phyloP scores from a whole-genome alignment of 30 jellyfish, hydroid and myxozoan genomes.

The Hydractinia echinata region DNA sequence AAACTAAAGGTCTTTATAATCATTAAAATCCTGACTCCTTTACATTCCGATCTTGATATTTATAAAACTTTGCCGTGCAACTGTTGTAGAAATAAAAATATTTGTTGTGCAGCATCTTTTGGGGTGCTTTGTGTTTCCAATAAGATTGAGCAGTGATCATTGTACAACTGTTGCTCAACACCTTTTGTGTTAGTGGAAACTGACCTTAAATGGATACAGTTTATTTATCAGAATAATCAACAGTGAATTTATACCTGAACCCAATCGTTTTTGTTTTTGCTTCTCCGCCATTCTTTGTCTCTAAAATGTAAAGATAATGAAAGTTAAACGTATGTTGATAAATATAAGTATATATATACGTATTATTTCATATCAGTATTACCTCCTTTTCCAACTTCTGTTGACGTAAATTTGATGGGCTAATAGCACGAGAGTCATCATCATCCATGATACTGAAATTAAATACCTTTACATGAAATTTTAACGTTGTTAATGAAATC shows the following conservation, averaged over 20 bases:
- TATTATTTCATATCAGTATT: not conserved
- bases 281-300: slow-evolving; percentile 33
- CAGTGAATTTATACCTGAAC: slow-evolving; percentile 18
- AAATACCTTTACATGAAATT: not conserved
- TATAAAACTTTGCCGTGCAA: too few relatives aligned
- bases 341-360: not conserved
- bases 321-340: not conserved
- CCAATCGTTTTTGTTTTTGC: slow-evolving; percentile 34
- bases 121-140: too few relatives aligned
- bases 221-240: too few relatives aligned
- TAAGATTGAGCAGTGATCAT: too few relatives aligned
- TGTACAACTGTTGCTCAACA: too few relatives aligned
- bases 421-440: slow-evolving; percentile 44
- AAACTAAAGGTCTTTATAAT: too few relatives aligned
- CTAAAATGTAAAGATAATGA: not conserved
- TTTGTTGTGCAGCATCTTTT: too few relatives aligned
- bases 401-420: slow-evolving; percentile 47
- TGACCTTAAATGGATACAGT: slow-evolving; percentile 1
- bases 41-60: too few relatives aligned
- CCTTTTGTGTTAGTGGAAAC: too few relatives aligned
- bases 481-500: too few relatives aligned
- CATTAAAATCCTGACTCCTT: too few relatives aligned
- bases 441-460: slow-evolving; percentile 50
- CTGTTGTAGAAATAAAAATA: too few relatives aligned
- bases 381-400: slow-evolving; percentile 56